Evolutionary conservation across 2,888 invertebrate species (phyloP), one percentile per base, ranked within the genome.

Genomic region (Lottia scabra): DNA sequence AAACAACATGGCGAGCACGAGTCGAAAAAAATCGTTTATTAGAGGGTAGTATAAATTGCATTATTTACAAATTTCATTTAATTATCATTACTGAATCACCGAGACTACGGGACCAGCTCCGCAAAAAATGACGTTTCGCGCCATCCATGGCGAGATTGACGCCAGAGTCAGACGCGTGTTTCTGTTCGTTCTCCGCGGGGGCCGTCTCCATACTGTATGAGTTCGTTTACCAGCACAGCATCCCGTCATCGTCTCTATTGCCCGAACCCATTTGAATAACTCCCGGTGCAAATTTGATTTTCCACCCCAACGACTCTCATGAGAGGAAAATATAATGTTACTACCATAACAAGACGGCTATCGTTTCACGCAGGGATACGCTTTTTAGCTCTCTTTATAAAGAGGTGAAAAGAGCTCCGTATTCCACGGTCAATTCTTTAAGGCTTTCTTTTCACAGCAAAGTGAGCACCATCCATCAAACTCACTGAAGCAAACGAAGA

Each of bases 201-300:
- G 56, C 38, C 12, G 56, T 56, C 56, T 56, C 19, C 56, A 10
- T 19, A 23, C 13, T 23, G 56, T 56, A 19, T 56, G 19, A 56
- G 23, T 56, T 56, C 56, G 56, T 56, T 56, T 56, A 56, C 19
- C 56, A 12, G 56, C 19, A 23, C 56, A 23, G 23, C 56, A 23
- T 56, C 56, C 8, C 56, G 19, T 56, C 23, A 56, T 23, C 23
- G 56, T 56, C 10, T 23, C 56, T 23, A 56, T 23, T 56, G 56
- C 56, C 56, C 56, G 19, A 23, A 8, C 19, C 19, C 56, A 19
- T 23, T 23, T 56, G 56, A 56, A 56, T 38, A 23, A 56, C 56
- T 56, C 56, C 56, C 56, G 56, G 23, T 56, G 56, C 56, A 56
- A 56, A 56, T 56, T 56, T 56, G 56, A 56, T 56, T 56, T 56